Evolutionary conservation across 2,113 vertebrate genomes (phyloP).

Genomic region (Sminthopsis crassicaudata): DNA sequence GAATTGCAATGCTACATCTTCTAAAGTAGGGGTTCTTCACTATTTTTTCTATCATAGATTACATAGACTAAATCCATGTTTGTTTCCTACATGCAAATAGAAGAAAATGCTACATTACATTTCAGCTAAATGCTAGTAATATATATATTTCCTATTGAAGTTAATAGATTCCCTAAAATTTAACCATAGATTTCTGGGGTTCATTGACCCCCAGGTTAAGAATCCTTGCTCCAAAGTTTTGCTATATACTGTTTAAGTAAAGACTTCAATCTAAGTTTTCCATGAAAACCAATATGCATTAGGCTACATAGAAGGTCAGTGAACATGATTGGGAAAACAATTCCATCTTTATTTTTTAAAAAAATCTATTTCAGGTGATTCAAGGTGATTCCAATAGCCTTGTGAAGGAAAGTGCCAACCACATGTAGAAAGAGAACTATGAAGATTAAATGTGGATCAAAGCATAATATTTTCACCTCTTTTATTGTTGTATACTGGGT

Average conservation of each 20-base stretch:
- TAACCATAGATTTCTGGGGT: background rate
- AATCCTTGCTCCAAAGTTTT: background rate
- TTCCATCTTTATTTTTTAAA: background rate
- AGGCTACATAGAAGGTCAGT: background rate
- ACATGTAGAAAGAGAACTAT: too few species aligned
- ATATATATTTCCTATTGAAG: background rate
- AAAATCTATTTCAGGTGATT: too few species aligned
- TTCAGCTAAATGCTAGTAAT: background rate
- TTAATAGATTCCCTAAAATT: background rate
- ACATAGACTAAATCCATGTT: background rate
- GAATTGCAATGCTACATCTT: background rate
- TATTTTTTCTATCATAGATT: background rate
- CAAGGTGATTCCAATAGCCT: too few species aligned
- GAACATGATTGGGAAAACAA: background rate
- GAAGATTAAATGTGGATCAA: too few species aligned
- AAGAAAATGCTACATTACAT: background rate
- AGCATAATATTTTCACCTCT: too few species aligned
- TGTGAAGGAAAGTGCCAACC: too few species aligned
- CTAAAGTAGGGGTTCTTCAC: background rate
- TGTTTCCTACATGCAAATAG: background rate
- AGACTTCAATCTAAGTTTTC: background rate
- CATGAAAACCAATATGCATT: background rate
- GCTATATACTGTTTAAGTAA: background rate
- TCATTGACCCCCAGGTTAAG: background rate
- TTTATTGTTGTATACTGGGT: too few species aligned